Evolutionary conservation across 2,113 vertebrate species (phyloP), one percentile per base, ranked within the genome.

Genomic region (Tragelaphus imberbis): DNA sequence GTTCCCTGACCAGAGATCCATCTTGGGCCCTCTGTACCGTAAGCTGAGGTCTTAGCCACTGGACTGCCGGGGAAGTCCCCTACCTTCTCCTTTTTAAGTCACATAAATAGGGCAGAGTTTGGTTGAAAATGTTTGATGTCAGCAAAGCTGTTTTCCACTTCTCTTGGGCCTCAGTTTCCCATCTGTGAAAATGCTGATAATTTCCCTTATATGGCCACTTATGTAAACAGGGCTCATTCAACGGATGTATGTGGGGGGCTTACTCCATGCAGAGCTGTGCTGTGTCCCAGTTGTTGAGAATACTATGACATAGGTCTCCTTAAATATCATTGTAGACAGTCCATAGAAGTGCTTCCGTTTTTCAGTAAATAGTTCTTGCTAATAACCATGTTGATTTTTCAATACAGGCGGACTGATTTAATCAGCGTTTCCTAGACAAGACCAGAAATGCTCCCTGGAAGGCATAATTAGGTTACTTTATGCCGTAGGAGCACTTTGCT

Each of bases 101-200:
- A 23, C 9, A 61, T 81, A 85, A 92, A 68, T 8, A 55, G 49
- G 44, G 14, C 11, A 25, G 86, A 33, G 16, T 77, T 91, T 30
- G 55, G 1, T 36, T 61, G 87, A 89, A 68, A 95, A 33, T 63
- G 77, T 89, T 91, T 75, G 30, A 53, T 15, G 33, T 59, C 63
- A 77, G 65, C 65, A 68, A 59, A 91, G 17, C 36, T 47, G 12
- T n/a, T 95, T 85, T 65, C 21, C 1, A 2, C 3, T 55, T 28
- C 44, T 86, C 17, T 16, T 88, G 68, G 28, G 90, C 47, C 47
- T 90, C 90, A 49, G 80, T 90, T 90, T 96, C 80, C 14, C 15
- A 6, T 59, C n/a, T 56, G 47, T 95, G 65, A 63, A 94, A 94
- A 88, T 53, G 44, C 1, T 17, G 25, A 15, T 33, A 2, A 9